A percentile compares a stretch with the other conserved stretches of the same genome.
Conservation (phyloP, 2,888 invertebrate species). For the Lithophane socia region DNA sequence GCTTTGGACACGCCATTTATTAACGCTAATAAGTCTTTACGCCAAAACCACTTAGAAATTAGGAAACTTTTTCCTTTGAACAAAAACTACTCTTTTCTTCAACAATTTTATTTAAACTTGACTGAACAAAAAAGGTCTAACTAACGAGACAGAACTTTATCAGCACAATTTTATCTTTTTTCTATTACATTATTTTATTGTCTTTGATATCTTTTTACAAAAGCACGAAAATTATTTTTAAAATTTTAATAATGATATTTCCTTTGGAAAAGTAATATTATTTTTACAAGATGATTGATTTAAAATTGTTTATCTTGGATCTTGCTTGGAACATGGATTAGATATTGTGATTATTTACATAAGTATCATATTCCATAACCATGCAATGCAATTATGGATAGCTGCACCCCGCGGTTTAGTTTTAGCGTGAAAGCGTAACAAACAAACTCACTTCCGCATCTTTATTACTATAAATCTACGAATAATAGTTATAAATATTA, state of each 20-base stretch:
- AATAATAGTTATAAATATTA: too few relatives aligned
- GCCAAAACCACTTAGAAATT: conserved; percentile 8
- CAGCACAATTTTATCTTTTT: conserved; percentile 3
- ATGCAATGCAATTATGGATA: not conserved
- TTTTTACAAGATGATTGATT: conserved; percentile 21
- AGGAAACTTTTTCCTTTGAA: not conserved
- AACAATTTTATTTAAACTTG: conserved; percentile 14
- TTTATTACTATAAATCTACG: too few relatives aligned
- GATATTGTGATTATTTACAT: conserved; percentile 47
- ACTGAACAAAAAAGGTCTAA: conserved; percentile 39
- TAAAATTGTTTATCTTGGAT: conserved; percentile 24
- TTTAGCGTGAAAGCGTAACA: too few relatives aligned
- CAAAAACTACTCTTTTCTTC: not conserved
- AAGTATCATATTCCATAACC: not conserved
- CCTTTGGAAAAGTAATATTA: conserved; percentile 1
- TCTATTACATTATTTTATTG: conserved; percentile 11
- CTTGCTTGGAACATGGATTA: conserved; percentile 28
- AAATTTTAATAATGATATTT: not conserved
- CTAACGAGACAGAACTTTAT: conserved; percentile 33
- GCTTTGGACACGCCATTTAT: conserved; percentile 33
- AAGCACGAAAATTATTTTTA: too few relatives aligned
- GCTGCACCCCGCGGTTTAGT: too few relatives aligned
- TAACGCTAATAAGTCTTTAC: conserved; percentile 20
- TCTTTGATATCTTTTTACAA: conserved; percentile 33
- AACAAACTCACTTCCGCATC: too few relatives aligned